Conservation (phyloP, 2,113 vertebrate genomes). For the Megaceryle maxima region DNA sequence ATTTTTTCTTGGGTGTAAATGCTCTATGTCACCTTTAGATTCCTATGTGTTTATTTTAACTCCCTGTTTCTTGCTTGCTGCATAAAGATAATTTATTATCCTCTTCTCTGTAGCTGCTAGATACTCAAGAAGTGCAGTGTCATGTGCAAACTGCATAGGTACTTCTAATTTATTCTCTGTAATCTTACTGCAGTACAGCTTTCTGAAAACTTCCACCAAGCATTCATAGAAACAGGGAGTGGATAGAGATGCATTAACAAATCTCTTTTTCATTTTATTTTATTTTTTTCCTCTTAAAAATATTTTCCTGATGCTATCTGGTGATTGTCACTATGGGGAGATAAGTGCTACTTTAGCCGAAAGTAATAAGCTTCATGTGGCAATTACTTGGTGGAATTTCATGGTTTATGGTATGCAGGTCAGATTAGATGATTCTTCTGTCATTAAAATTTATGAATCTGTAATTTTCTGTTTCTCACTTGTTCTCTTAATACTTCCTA, state of each 20-base stretch:
- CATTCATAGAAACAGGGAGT: background rate
- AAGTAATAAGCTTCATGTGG: background rate
- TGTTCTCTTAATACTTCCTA: background rate
- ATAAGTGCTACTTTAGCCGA: background rate
- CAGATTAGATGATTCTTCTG: slow-evolving; percentile 8
- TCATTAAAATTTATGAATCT: slow-evolving; percentile 29
- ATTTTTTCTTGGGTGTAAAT: slow-evolving; percentile 9
- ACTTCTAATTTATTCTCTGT: slow-evolving; percentile 8
- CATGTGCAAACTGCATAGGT: background rate
- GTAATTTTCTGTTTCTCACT: slow-evolving; percentile 35
- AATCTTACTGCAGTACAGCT: background rate
- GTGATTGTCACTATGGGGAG: background rate
- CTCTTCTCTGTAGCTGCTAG: background rate
- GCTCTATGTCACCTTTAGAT: slow-evolving; percentile 23
- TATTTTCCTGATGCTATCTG: background rate
- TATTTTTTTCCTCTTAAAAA: background rate
- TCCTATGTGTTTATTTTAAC: slow-evolving; percentile 8
- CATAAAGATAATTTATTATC: slow-evolving; percentile 40
- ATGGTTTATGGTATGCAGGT: background rate
- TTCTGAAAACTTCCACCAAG: background rate
- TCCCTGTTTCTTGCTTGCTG: background rate
- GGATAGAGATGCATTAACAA: background rate
- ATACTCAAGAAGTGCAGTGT: slow-evolving; percentile 7
- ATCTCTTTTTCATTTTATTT: background rate
- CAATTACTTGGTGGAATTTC: slow-evolving; percentile 15